Percentiles rank a stretch among this genome's conserved stretches.
phyloP scores from a whole-genome alignment of 2,888 invertebrate genomes.

The Nomada ruficornis region DNA sequence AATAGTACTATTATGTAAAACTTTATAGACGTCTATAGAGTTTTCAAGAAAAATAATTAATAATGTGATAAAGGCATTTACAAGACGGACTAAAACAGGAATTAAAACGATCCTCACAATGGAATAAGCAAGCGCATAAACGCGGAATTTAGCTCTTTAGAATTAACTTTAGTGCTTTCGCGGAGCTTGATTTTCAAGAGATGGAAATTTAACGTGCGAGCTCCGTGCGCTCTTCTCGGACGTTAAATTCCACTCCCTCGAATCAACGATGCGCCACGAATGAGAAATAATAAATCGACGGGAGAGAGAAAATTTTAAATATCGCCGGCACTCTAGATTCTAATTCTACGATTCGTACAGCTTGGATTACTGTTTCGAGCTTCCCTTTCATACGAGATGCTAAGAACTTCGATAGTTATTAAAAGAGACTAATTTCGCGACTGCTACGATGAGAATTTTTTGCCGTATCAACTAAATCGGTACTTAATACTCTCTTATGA shows the following conservation, averaged over 20 bases:
- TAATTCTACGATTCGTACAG: neutral
- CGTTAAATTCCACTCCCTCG: conserved; percentile 25
- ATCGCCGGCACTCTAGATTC: neutral
- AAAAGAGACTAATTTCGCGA: neutral
- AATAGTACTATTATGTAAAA: too few relatives aligned
- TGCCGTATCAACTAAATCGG: neutral
- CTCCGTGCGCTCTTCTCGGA: conserved; percentile 1
- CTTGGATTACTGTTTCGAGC: conserved; percentile 5
- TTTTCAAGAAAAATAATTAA: neutral
- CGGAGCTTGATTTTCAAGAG: conserved; percentile 38
- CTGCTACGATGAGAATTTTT: neutral
- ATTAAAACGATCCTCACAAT: conserved; percentile 1
- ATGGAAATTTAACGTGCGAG: conserved; percentile 36
- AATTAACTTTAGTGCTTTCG: neutral
- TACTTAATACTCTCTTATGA: neutral
- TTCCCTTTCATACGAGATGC: neutral
- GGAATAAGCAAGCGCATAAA: neutral
- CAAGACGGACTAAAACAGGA: too few relatives aligned
- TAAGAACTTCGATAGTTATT: neutral
- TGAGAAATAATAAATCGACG: conserved; percentile 12
- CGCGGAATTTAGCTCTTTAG: conserved; percentile 17
- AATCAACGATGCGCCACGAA: conserved; percentile 17
- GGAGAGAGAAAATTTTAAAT: conserved; percentile 10
- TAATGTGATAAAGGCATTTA: too few relatives aligned
- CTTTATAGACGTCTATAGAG: too few relatives aligned